Percentiles rank a stretch among this genome's conserved stretches.
Conservation (phyloP, 2,113 vertebrate species). For the Passerina amoena region DNA sequence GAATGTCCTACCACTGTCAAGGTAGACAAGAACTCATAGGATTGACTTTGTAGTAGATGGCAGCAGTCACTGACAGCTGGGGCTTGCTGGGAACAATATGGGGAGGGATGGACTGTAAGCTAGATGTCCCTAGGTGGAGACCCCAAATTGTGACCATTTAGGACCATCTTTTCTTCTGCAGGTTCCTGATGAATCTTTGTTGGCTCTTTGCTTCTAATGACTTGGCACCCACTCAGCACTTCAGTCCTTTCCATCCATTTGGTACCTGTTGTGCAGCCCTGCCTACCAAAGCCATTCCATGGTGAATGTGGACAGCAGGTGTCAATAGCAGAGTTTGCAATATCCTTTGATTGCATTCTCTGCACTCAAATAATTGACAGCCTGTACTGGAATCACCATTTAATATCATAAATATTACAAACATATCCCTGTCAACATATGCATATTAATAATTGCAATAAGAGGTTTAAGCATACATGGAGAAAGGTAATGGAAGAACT, state of each 20-base stretch:
- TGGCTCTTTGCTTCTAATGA: neutral
- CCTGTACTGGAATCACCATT: neutral
- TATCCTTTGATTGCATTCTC: neutral
- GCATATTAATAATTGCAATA: neutral
- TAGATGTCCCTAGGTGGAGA: neutral
- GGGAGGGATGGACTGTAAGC: neutral
- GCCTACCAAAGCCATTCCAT: neutral
- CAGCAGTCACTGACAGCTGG: neutral
- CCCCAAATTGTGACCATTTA: neutral
- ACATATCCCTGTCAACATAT: neutral
- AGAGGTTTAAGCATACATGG: neutral
- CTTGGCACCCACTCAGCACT: neutral
- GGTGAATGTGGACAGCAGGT: neutral
- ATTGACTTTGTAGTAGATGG: neutral
- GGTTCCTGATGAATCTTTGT: neutral
- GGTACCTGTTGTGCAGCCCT: neutral
- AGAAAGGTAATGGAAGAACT: neutral
- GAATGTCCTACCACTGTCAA: neutral
- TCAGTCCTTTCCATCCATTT: neutral
- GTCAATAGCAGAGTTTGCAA: constrained; percentile 18
- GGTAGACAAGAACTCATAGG: neutral
- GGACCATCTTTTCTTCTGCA: neutral
- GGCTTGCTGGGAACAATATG: neutral
- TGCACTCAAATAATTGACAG: neutral
- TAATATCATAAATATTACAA: neutral